Evolutionary conservation across 2,888 invertebrate species (phyloP), one percentile per base, ranked within the genome.

Genomic region (Incurvaria masculella): DNA sequence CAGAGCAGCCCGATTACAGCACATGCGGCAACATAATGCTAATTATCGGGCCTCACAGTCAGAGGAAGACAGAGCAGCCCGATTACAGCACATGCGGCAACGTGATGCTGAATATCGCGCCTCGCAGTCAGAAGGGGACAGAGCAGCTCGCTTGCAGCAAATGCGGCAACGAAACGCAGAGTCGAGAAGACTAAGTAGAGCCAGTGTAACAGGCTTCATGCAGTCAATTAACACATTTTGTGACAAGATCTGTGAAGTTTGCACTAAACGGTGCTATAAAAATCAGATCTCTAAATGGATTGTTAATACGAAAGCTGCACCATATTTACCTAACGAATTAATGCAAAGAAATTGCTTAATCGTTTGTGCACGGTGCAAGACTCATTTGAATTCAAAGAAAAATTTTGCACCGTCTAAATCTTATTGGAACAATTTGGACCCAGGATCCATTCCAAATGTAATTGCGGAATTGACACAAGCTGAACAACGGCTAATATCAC

Each of bases 201-300:
- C 50, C 27, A 50, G 50, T 47, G 17, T 47, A 42, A 47, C 45
- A 26, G 50, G 50, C 42, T 50, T 47, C 42, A 44, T 47, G 41
- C 45, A 47, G 26, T 44, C 46, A n/a, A n/a, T n/a, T n/a, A n/a
- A 46, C 45, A 45, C 48, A 48, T 47, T 45, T 46, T 46, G 40
- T 46, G 46, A 46, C 18, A 46, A 46, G 40, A 46, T 46, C 26
- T 41, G 46, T 41, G 46, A 41, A 41, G 26, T 46, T 46, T 46
- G 46, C 46, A 46, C 41, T 41, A 46, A 46, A 23, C 46, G 46
- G 17, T 41, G 46, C 40, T 41, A 46, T 41, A 3, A 23, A 41
- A 21, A 33, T 46, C 46, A 46, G 21, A 46, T 21, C 23, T n/a
- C n/a, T n/a, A n/a, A n/a, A n/a, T 21, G 21, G 21, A 44, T 14